phyloP scores from a whole-genome alignment of 2,888 invertebrate genomes.

The Sphecodes monilicornis region DNA sequence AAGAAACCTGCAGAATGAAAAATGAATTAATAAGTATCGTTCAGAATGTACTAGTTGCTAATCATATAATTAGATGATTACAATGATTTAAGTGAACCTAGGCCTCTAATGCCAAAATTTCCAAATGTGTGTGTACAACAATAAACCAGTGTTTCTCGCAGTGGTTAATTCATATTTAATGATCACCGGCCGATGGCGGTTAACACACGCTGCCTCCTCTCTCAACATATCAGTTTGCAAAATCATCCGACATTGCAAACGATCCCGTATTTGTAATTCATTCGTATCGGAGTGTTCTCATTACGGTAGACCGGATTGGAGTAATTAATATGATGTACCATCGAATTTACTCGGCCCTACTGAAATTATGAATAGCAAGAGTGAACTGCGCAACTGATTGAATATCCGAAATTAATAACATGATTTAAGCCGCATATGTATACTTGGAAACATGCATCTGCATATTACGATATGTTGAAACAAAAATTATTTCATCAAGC shows the following conservation, averaged over 20 bases:
- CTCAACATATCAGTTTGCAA: neutral
- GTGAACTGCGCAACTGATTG: neutral
- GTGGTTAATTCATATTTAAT: slow-evolving; percentile 2
- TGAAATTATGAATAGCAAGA: neutral
- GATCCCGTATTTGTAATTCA: neutral
- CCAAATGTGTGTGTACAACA: neutral
- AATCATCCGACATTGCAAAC: neutral
- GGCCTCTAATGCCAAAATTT: neutral
- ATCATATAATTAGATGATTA: too few relatives aligned
- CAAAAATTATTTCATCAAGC: too few relatives aligned
- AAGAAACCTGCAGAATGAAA: neutral
- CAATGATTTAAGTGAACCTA: neutral
- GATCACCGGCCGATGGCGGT: neutral
- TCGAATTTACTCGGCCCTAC: neutral
- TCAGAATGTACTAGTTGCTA: too few relatives aligned
- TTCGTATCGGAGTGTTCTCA: neutral
- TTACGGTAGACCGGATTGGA: neutral
- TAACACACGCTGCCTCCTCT: neutral
- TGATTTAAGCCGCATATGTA: neutral
- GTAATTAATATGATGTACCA: slow-evolving; percentile 14
- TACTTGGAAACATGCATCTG: neutral
- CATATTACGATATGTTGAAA: neutral
- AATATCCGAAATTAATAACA: neutral
- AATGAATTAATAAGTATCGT: too few relatives aligned
- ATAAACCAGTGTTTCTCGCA: neutral